Conservation (phyloP, 2,797 vertebrate species). For the Tauraco hartlaubi region DNA sequence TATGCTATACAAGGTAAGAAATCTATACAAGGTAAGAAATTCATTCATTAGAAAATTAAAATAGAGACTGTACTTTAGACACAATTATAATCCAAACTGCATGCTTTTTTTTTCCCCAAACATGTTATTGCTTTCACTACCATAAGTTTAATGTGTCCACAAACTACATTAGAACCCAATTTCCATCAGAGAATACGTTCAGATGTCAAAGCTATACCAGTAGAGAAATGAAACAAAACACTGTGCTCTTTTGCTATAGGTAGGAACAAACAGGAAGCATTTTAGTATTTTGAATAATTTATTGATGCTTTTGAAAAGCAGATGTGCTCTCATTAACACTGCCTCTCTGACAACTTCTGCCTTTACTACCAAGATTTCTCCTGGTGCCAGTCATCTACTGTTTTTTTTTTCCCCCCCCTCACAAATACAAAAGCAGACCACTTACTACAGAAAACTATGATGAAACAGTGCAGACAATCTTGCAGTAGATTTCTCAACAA, state of each 20-base stretch:
- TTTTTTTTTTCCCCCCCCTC: not conserved
- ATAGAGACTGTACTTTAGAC: not conserved
- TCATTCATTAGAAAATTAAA: not conserved
- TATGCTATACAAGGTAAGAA: not conserved
- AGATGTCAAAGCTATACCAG: not conserved
- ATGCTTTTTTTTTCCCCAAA: not conserved
- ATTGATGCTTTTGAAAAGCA: constrained; percentile 48
- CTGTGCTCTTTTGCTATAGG: not conserved
- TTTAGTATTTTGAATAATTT: constrained; percentile 62
- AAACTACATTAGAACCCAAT: not conserved
- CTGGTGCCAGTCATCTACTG: constrained; percentile 15
- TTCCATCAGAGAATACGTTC: not conserved
- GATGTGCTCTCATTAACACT: constrained; percentile 51
- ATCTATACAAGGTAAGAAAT: not conserved
- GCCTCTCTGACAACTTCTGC: not conserved
- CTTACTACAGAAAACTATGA: not conserved
- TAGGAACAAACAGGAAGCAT: constrained; percentile 35
- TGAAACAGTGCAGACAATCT: not conserved
- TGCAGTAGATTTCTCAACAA: not conserved
- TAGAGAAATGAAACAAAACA: not conserved
- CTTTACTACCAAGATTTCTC: not conserved
- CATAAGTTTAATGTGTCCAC: not conserved
- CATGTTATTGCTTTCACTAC: not conserved
- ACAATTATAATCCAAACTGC: not conserved
- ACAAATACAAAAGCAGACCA: not conserved